Base-by-base conservation (phyloP, 2,888 invertebrate species). In the Malthinus seriepunctatus region DNA sequence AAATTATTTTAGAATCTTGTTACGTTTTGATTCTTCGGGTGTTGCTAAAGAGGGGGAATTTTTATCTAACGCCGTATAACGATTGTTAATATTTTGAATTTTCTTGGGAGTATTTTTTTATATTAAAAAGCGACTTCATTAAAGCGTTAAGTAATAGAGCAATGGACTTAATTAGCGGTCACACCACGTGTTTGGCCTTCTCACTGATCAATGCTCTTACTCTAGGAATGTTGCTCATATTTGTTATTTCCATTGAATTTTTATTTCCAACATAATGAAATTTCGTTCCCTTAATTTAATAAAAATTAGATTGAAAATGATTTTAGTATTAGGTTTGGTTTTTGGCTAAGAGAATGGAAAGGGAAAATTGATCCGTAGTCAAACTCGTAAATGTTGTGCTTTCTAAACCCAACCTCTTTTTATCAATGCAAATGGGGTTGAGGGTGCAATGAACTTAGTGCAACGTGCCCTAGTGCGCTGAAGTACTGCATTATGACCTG, bases 161-260 rank as follows among this genome's bases (percentile, higher is more conserved):
- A 61, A 59, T 59, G 61, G 58, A 63, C 60, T 61, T 63, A 63
- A 63, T 63, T 63, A 63, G 53, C 57, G 56, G 56, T 63, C 49
- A 56, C 42, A 52, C 58, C 63, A 61, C 61, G 63, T 63, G 63
- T 61, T 56, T 61, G 63, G 61, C 61, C 63, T 63, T 60, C 60
- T 51, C 42, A 23, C 52, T 58, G 60, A 63, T 63, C 60, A 63
- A 58, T 59, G 60, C 54, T 59, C 60, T 60, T 42, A 42, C 47
- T 33, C 55, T 50, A 52, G 60, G 60, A 63, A 63, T 63, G 51
- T 54, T 55, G 63, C 60, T 56, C 52, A 42, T 54, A 15, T 54
- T 54, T 53, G 46, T 58, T 38, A 32, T 59, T 55, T 60, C 48
- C 55, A 52, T 42, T 51, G 45, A 56, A 53, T 38, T 31, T 42